Evolutionary conservation across 2,888 invertebrate genomes (phyloP).

Genomic region (Ectobius pallidus): DNA sequence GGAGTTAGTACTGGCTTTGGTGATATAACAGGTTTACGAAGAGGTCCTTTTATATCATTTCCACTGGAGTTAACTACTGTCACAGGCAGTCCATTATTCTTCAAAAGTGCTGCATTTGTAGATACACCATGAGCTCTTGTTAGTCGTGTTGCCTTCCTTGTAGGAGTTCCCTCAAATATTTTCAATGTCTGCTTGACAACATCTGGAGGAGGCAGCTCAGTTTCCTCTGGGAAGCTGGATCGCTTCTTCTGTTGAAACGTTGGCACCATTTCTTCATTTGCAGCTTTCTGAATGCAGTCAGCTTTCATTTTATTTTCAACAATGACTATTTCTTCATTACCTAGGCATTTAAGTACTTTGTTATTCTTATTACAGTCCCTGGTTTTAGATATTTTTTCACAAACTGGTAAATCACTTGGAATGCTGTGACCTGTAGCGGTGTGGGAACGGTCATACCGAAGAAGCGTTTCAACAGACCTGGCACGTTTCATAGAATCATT

Average conservation of each 20-base stretch:
- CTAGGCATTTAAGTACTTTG: slow-evolving; percentile 38
- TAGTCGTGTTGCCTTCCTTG: slow-evolving; percentile 49
- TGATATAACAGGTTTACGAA: slow-evolving; percentile 56
- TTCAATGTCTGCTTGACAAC: slow-evolving; percentile 85
- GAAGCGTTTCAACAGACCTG: slow-evolving; percentile 82
- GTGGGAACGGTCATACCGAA: slow-evolving; percentile 55
- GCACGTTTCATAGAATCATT: slow-evolving; percentile 79
- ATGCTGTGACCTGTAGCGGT: background rate
- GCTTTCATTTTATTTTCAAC: slow-evolving; percentile 48
- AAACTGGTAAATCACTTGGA: slow-evolving; percentile 6
- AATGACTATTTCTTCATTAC: slow-evolving; percentile 51
- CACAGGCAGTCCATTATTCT: background rate
- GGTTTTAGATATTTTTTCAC: slow-evolving; percentile 5
- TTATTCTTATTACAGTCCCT: slow-evolving; percentile 31
- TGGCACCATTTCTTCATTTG: slow-evolving; percentile 28
- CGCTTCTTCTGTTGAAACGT: slow-evolving; percentile 30
- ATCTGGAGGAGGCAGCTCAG: slow-evolving; percentile 86
- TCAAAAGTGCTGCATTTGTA: slow-evolving; percentile 44
- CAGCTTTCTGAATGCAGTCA: slow-evolving; percentile 15
- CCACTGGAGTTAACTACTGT: background rate
- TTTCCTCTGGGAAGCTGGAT: slow-evolving; percentile 64
- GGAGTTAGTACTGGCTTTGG: slow-evolving; percentile 54
- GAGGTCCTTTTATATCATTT: slow-evolving; percentile 37
- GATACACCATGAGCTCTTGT: slow-evolving; percentile 54
- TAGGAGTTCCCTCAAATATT: slow-evolving; percentile 71